Percentiles rank a stretch among this genome's conserved stretches.
Evolutionary conservation across 2,888 invertebrate species (phyloP).

Genomic region (Scaptodrosophila latifasciaeformis): DNA sequence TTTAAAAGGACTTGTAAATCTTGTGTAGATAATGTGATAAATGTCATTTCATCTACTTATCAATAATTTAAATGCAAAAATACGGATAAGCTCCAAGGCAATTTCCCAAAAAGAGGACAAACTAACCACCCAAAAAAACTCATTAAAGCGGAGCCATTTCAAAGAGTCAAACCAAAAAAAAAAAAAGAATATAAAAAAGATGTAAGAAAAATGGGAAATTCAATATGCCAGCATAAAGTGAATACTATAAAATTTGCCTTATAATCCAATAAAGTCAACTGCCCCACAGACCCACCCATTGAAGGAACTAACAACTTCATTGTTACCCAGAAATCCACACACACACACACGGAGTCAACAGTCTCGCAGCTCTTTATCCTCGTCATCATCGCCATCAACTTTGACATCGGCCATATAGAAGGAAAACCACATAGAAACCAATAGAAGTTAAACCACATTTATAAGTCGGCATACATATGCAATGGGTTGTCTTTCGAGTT

Average conservation of each 20-base stretch:
- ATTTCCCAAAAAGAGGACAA: slow-evolving; percentile 15
- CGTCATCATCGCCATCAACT: background rate
- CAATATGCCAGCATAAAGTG: slow-evolving; percentile 32
- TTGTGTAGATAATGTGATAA: no score
- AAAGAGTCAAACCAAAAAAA: no score
- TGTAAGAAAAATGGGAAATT: slow-evolving; percentile 24
- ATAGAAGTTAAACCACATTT: slow-evolving; percentile 63
- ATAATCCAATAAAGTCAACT: slow-evolving; percentile 65
- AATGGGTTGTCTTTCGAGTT: no score
- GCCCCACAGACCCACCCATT: no score
- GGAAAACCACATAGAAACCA: slow-evolving; percentile 53
- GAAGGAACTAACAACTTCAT: slow-evolving; percentile 59
- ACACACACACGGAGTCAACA: slow-evolving; percentile 6
- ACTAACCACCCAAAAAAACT: background rate
- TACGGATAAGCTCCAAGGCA: no score
- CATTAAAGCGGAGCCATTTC: slow-evolving; percentile 15
- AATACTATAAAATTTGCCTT: slow-evolving; percentile 57
- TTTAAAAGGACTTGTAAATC: no score
- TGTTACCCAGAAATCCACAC: slow-evolving; percentile 45
- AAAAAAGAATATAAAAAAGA: background rate
- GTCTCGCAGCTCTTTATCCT: slow-evolving; percentile 9
- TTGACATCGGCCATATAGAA: slow-evolving; percentile 6
- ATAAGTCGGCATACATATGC: slow-evolving; percentile 51
- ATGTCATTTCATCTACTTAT: no score
- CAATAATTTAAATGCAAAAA: no score